Evolutionary conservation across 2,888 invertebrate genomes (phyloP), one percentile per base, ranked within the genome.

Genomic region (Nemotelus pantherinus): DNA sequence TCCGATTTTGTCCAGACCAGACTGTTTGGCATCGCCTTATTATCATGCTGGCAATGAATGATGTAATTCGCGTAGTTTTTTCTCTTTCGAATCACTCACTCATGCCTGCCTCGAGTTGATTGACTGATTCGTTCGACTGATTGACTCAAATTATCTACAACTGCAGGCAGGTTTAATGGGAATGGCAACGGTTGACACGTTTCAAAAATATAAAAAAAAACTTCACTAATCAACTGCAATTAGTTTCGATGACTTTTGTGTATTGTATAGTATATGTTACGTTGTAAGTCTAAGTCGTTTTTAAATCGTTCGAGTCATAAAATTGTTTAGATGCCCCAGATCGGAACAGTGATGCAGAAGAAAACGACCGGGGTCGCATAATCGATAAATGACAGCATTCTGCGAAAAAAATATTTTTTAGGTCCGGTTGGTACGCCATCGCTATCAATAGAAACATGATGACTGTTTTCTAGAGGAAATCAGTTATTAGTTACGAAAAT

Each of bases 61-160:
- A 70, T 70, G 70, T 70, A 70, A 70, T 70, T 53, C 70, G 39
- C 70, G 43, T 50, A 55, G 55, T 53, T 70, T 53, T 55, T 44
- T 55, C 55, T 55, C 3, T 25, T 25, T 25, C 25, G 25, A 25
- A 25, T 25, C 25, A 25, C 25, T 25, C 25, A 25, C 25, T 53
- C 7, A 48, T 3, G 41, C 41, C 25, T 10, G 9, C 25, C 9
- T 6, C 41, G 25, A 70, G 70, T 53, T 70, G 70, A 70, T 55
- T 70, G 70, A 70, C 70, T 70, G 70, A 70, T 65, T 60, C 41
- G 25, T 25, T 57, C 4, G n/a, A 57, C 25, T 25, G 53, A 53
- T 63, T 39, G 43, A 43, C 63, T 41, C 3, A 43, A 70, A 53
- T 70, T 25, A 25, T 25, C 25, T 25, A 25, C 25, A 43, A 70